Evolutionary conservation across 2,797 vertebrate genomes (phyloP).

Genomic region (Pristis pectinata): DNA sequence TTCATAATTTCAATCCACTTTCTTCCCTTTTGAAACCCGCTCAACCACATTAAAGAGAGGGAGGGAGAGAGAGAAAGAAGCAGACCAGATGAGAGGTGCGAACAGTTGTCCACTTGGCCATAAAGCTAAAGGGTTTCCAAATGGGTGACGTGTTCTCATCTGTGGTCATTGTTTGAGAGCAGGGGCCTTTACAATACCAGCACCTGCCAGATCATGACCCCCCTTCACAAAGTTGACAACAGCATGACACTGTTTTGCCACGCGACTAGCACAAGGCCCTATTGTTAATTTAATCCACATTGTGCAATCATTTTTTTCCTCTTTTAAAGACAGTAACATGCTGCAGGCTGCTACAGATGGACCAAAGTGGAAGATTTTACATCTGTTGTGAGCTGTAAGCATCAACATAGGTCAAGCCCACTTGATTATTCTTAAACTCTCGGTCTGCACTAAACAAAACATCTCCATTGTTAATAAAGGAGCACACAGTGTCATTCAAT

Average conservation of each 20-base stretch:
- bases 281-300: slow-evolving; percentile 59
- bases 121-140: slow-evolving; percentile 47
- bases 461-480: slow-evolving; percentile 58
- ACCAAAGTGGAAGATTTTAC: slow-evolving; percentile 65
- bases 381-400: slow-evolving; percentile 69
- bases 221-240: slow-evolving; percentile 53
- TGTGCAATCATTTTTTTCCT: slow-evolving; percentile 52
- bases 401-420: slow-evolving; percentile 51
- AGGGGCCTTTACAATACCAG: slow-evolving; percentile 64
- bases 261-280: slow-evolving; percentile 76
- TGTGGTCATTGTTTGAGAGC: slow-evolving; percentile 63
- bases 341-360: slow-evolving; percentile 61
- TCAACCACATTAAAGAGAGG: slow-evolving; percentile 43
- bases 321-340: slow-evolving; percentile 52
- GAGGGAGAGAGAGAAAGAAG: slow-evolving; percentile 43
- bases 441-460: slow-evolving; percentile 50
- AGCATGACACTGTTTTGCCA: slow-evolving; percentile 60
- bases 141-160: slow-evolving; percentile 53
- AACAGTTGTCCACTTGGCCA: slow-evolving; percentile 50
- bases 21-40: slow-evolving; percentile 46
- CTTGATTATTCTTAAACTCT: slow-evolving; percentile 62
- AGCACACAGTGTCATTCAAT: slow-evolving; percentile 57
- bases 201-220: slow-evolving; percentile 71
- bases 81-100: slow-evolving; percentile 49
- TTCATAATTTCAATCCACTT: slow-evolving; percentile 48